Base-by-base conservation (phyloP, 2,888 invertebrate species). In the Clostera curtula region DNA sequence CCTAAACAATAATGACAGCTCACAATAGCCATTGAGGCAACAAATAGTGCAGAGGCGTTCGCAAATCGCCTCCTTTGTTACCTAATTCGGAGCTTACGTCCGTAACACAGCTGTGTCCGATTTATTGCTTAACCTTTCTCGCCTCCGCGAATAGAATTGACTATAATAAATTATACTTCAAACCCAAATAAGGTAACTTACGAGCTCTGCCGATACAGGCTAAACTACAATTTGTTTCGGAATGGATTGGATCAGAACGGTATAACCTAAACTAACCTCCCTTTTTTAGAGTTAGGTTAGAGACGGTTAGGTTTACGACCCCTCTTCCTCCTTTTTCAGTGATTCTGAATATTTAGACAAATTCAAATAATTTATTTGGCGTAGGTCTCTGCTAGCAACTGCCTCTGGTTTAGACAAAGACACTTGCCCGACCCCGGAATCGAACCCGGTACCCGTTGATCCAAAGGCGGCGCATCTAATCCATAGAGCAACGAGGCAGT, bases 161-260 rank as follows among this genome's bases (percentile, higher is more conserved):
- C 79, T 68, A 76, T 76, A 65, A 79, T 83, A 80, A 80, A 77
- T 83, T 79, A 80, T 80, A 79, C 79, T 79, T 77, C 73, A 76
- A 76, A 71, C 75, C 75, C 71, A 74, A 79, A 79, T 79, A 79
- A 76, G 74, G 64, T 74, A 72, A 77, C 66, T 77, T 76, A 74
- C 79, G 67, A 59, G 62, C 56, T 52, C 45, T 52, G 53, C 60
- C 60, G 73, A 74, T 67, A 61, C 15, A 3, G 66, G 52, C 62
- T 74, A 75, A 75, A 73, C 65, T 66, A 54, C 68, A 64, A 75
- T 74, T 73, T 68, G 63, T 55, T n/a, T n/a, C 58, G 49, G 58
- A 64, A 72, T 68, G 73, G 66, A 77, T 79, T 73, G 74, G 67
- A 65, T 61, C 49, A 56, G 49, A n/a, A n/a, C n/a, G n/a, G n/a